Conservation (phyloP, 1,140 invertebrate species). For the Oncopodura yosiiana region DNA sequence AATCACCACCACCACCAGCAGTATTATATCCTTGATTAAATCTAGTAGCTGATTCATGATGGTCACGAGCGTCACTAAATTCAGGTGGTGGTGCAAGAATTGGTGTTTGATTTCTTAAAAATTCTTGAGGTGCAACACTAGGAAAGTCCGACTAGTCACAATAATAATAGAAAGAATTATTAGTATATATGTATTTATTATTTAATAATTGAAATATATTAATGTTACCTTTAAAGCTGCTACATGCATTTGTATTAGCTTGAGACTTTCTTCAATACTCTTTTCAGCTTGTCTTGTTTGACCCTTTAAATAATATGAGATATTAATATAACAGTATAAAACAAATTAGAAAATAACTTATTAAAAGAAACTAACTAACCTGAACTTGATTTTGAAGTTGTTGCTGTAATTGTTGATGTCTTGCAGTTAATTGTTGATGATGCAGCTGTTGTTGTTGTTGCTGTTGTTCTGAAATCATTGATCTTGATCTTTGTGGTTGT, state of each 20-base stretch:
- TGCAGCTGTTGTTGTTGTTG: conserved; percentile 16
- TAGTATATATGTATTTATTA: not conserved
- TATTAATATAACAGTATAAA: no score
- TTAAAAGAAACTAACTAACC: no score
- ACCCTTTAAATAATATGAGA: no score
- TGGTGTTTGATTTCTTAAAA: conserved; percentile 39
- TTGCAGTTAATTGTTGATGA: conserved; percentile 13
- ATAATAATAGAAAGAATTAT: not conserved
- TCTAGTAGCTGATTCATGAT: conserved; percentile 38
- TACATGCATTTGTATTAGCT: conserved; percentile 42
- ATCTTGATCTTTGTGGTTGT: conserved; percentile 31
- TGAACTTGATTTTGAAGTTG: conserved; percentile 25
- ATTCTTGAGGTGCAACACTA: conserved; percentile 35
- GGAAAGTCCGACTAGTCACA: conserved; percentile 33
- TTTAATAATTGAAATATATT: conserved; percentile 3
- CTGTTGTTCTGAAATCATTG: conserved; percentile 21
- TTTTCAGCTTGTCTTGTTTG: conserved; percentile 36
- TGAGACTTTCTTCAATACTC: conserved; percentile 42
- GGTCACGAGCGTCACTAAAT: conserved; percentile 48
- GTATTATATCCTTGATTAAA: conserved; percentile 39
- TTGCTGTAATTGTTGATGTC: conserved; percentile 24
- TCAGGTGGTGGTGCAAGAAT: conserved; percentile 69
- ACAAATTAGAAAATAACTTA: no score
- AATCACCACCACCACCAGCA: conserved; percentile 44
- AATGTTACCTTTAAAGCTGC: conserved; percentile 36